These are phyloP conservation scores for Proteles cristata DNA, from an alignment of 2,113 vertebrate species.

Conservation along the genomic window DNA sequence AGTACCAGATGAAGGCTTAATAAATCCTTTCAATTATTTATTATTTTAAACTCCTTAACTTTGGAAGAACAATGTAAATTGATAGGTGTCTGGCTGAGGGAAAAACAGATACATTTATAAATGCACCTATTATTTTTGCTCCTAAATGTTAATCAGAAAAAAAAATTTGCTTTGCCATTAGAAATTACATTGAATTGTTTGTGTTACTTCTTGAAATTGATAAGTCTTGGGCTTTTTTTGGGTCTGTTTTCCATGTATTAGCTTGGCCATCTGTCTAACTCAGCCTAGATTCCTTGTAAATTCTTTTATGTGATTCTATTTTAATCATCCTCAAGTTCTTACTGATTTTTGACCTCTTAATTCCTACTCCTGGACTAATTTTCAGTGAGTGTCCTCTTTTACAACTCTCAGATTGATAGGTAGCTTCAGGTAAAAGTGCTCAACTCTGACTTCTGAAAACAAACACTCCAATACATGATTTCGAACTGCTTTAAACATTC, in stretches of 20 bases:
- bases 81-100: background rate
- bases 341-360: background rate
- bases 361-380: background rate
- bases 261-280: background rate
- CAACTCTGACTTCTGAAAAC: background rate
- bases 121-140: background rate
- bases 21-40: constrained; percentile 60
- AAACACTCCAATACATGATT: background rate
- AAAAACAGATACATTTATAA: background rate
- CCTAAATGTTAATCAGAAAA: background rate
- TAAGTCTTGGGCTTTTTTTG: background rate
- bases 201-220: background rate
- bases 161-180: background rate
- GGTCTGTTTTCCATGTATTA: background rate
- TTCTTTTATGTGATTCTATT: background rate
- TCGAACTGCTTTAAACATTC: background rate
- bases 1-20: constrained; percentile 22
- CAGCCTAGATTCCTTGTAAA: background rate
- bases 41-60: background rate
- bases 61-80: constrained; percentile 2
- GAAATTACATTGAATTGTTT: background rate
- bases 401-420: background rate
- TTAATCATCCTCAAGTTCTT: background rate
- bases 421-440: background rate
- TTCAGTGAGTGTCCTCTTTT: background rate